phyloP scores from a whole-genome alignment of 2,113 vertebrate species.

The Ahaetulla prasina region DNA sequence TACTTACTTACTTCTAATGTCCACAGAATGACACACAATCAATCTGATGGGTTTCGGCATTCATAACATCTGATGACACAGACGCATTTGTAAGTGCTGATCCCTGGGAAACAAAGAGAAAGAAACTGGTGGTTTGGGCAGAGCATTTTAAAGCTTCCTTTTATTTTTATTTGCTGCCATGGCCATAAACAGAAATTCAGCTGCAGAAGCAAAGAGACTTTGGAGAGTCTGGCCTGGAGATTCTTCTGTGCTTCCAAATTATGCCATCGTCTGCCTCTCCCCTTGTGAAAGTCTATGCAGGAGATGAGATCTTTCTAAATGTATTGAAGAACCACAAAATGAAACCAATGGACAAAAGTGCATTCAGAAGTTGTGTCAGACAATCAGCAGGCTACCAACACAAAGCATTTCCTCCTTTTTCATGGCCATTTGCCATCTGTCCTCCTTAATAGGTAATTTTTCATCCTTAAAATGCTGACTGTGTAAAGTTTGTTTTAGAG shows the following conservation, averaged over 20 bases:
- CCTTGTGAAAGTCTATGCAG: neutral
- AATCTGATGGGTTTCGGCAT: neutral
- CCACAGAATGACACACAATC: neutral
- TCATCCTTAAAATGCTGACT: neutral
- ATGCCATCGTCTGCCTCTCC: neutral
- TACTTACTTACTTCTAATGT: neutral
- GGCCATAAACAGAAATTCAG: neutral
- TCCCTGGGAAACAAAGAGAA: neutral
- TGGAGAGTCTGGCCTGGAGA: neutral
- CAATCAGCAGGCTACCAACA: neutral
- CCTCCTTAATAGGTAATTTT: neutral
- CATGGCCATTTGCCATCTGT: neutral
- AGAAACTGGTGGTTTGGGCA: neutral
- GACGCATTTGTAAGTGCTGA: neutral
- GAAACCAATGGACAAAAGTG: neutral
- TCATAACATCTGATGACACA: neutral
- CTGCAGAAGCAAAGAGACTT: neutral
- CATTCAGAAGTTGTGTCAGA: neutral
- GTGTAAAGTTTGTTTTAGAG: neutral
- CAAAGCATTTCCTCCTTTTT: constrained; percentile 1
- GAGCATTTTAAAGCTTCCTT: neutral
- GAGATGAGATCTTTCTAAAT: neutral
- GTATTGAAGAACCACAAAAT: neutral
- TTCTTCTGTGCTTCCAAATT: neutral
- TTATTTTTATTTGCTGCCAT: neutral